Conservation (phyloP, 2,797 vertebrate species). For the Myiothlypis coronata region DNA sequence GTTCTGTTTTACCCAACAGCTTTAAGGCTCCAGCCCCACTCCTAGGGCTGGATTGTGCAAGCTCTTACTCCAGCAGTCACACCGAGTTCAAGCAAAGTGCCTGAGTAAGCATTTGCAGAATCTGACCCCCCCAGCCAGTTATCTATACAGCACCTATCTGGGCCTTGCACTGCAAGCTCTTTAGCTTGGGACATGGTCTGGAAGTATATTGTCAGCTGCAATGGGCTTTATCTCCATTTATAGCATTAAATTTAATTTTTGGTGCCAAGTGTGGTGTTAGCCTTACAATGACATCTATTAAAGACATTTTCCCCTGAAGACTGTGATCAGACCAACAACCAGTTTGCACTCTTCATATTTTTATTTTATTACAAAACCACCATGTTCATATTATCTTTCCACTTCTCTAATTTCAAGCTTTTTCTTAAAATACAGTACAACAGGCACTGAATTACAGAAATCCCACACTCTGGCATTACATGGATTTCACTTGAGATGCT, state of each 20-base stretch:
- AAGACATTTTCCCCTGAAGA: neutral
- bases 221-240: conserved; percentile 34
- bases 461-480: neutral
- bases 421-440: neutral
- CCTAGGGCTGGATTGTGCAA: conserved; percentile 30
- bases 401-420: neutral
- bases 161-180: conserved; percentile 26
- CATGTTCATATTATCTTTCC: neutral
- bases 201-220: conserved; percentile 14
- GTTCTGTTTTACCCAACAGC: conserved; percentile 9
- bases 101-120: conserved; percentile 57
- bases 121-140: conserved; percentile 39
- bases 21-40: neutral
- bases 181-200: conserved; percentile 3
- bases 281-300: conserved; percentile 20
- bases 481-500: neutral
- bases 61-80: conserved; percentile 7
- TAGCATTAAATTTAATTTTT: conserved; percentile 36
- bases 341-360: neutral
- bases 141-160: conserved; percentile 46
- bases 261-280: conserved; percentile 26
- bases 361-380: neutral
- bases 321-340: neutral
- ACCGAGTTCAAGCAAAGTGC: conserved; percentile 3
- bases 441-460: neutral